Base-by-base conservation (phyloP, 1,140 invertebrate species). In the Geopemphigus sp. region DNA sequence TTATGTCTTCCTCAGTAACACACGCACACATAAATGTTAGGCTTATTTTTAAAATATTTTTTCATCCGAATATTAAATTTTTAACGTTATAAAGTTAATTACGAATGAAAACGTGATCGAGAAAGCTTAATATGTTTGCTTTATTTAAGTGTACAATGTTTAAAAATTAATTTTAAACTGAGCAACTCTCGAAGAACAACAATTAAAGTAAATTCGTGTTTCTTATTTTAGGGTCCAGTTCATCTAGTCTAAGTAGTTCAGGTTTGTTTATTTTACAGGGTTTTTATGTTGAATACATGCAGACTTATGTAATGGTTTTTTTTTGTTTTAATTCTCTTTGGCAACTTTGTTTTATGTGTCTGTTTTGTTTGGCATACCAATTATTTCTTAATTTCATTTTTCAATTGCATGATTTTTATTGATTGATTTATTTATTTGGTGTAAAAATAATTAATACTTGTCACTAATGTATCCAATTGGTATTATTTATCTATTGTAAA, bases 221-320 rank as follows among this genome's bases (percentile, higher is more conserved):
- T 81, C 19, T 81, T 82, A 81, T 84, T 84, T 80, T 84, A 84
- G 84, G 84, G 68, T 84, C 84, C 74, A 84, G 84, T 83, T 82
- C 84, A n/a, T 84, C 84, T 83, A 84, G 84, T 64, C 83, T 84
- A 76, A 84, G 83, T 84, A 84, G 83, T 83, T 82, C 84, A 84
- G 84, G 84, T 84, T 83, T 82, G 84, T 84, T 82, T 53, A 57
- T 53, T 64, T 29, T 82, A 59, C 32, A 26, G 56, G 39, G 26
- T 19, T 22, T 39, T 66, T 47, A 24, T 66, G 64, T 45, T 15
- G n/a, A 78, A 45, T 24, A 47, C 22, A 19, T 56, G 22, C 26
- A 59, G 12, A 50, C 47, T 1, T 39, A 39, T 50, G n/a, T n/a
- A n/a, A n/a, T n/a, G 63, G 54, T 57, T 81, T 73, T 64, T 72